These are phyloP conservation scores for Drosophila ironensis DNA, from an alignment of 1,140 invertebrate species.

Conservation along the genomic window DNA sequence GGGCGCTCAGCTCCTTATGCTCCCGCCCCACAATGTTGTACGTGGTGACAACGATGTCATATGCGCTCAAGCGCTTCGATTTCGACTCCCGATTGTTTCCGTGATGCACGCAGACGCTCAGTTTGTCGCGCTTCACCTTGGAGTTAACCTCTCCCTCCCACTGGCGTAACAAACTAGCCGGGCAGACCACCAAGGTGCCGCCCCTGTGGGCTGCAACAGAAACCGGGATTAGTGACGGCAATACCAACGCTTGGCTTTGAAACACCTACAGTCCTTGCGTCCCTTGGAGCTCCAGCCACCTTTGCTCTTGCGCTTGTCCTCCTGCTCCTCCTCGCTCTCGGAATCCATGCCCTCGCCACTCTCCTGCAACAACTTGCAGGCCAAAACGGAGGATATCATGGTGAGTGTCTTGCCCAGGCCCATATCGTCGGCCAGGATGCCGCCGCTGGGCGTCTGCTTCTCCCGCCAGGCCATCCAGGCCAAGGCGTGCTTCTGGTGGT, in stretches of 20 bases:
- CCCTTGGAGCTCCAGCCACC: constrained; percentile 72
- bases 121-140: constrained; percentile 84
- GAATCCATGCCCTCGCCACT: constrained; percentile 19
- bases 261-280: constrained; percentile 68
- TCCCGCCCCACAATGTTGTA: constrained; percentile 87
- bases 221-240: background rate
- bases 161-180: constrained; percentile 91
- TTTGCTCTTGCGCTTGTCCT: constrained; percentile 21
- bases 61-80: constrained; percentile 84
- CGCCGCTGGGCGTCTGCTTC: constrained; percentile 90
- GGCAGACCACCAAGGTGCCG: constrained; percentile 94
- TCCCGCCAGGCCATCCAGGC: constrained; percentile 96
- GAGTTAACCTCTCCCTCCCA: constrained; percentile 92
- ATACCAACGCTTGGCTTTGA: background rate
- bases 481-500: constrained; percentile 93
- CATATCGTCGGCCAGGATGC: constrained; percentile 96
- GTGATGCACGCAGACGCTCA: constrained; percentile 90
- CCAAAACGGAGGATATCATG: constrained; percentile 92
- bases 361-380: constrained; percentile 66
- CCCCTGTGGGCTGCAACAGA: constrained; percentile 82
- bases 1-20: constrained; percentile 70
- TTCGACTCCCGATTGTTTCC: constrained; percentile 88
- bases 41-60: constrained; percentile 91
- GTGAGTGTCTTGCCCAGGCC: constrained; percentile 95
- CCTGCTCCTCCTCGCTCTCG: constrained; percentile 59